Evolutionary conservation across 2,113 vertebrate species (phyloP), one percentile per base, ranked within the genome.

Genomic region (Trichomycterus rosablanca): DNA sequence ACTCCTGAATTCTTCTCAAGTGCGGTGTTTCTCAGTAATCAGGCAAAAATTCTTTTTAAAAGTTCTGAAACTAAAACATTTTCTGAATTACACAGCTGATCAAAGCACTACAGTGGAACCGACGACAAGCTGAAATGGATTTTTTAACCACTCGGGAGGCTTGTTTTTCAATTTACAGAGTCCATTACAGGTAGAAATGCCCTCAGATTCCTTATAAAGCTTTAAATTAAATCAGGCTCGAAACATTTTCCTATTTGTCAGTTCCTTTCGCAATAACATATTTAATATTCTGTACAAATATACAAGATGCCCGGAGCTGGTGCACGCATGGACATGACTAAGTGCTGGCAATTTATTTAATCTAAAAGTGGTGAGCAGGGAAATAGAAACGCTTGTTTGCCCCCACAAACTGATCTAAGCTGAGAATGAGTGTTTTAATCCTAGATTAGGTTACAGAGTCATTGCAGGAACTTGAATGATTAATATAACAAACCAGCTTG

Each of bases 161-260:
- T 53, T 53, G 28, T 53, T 53, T 53, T 51, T 35, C 48, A 50
- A 20, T 53, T 53, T 35, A 18, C 16, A 19, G 14, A 12, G 9
- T 34, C 50, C 30, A 35, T 35, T 34, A 35, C 30, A 51, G 50
- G 18, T 35, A 18, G 11, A 20, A 18, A 53, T 12, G 30, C 50
- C 2, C 8, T 8, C 50, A 20, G 50, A 3, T 34, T 16, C 2
- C 10, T 15, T 20, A 19, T 15, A 30, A 2, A n/a, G 16, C 30
- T 20, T 9, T 16, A 35, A 53, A 50, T 50, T 50, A 50, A 24
- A 50, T 23, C 7, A 11, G 4, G 19, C 44, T 11, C 18, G 22
- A 24, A 7, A 14, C 49, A 18, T 8, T 18, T 11, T 16, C 15
- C 26, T 1, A 18, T 7, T 18, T 51, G 2, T 9, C 18, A 15